Percentiles rank a stretch among this genome's conserved stretches.
These are phyloP conservation scores for Sarcophaga caerulescens DNA, from an alignment of 2,888 invertebrate species.

Conservation along the genomic window DNA sequence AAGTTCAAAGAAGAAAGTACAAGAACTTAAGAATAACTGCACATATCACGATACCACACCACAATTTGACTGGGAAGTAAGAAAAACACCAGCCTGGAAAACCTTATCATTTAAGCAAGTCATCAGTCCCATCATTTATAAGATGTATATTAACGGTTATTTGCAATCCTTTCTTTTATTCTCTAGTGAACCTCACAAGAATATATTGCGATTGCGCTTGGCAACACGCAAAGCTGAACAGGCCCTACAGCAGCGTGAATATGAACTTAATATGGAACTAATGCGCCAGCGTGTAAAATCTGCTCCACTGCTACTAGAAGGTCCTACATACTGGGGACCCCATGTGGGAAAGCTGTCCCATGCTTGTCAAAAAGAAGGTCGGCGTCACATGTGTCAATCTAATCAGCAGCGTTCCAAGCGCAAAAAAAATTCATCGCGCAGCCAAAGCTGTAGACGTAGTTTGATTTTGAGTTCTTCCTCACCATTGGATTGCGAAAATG, in stretches of 20 bases:
- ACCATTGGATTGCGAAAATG: conserved; percentile 14
- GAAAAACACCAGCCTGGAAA: conserved; percentile 81
- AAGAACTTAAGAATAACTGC: conserved; percentile 76
- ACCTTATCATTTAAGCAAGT: conserved; percentile 78
- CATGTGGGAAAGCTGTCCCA: conserved; percentile 79
- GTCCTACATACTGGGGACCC: conserved; percentile 78
- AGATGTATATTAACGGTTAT: background rate
- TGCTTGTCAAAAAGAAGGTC: conserved; percentile 75
- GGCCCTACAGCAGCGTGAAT: conserved; percentile 77
- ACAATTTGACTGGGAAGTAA: conserved; percentile 80
- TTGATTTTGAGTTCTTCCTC: conserved; percentile 22
- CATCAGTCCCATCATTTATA: background rate
- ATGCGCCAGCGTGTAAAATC: conserved; percentile 80
- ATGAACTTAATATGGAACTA: conserved; percentile 79
- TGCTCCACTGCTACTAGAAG: conserved; percentile 79
- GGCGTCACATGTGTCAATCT: conserved; percentile 74
- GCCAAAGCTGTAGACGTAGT: conserved; percentile 56
- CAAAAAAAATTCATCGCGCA: conserved; percentile 65
- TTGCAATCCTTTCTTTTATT: background rate
- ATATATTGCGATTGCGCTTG: conserved; percentile 77
- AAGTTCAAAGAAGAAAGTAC: conserved; percentile 77
- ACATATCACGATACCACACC: conserved; percentile 74
- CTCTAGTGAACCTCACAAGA: conserved; percentile 78
- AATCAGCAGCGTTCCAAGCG: conserved; percentile 67
- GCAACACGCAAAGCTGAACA: conserved; percentile 81